phyloP scores from a whole-genome alignment of 2,888 invertebrate genomes.

The Tromatobia lineatoria region DNA sequence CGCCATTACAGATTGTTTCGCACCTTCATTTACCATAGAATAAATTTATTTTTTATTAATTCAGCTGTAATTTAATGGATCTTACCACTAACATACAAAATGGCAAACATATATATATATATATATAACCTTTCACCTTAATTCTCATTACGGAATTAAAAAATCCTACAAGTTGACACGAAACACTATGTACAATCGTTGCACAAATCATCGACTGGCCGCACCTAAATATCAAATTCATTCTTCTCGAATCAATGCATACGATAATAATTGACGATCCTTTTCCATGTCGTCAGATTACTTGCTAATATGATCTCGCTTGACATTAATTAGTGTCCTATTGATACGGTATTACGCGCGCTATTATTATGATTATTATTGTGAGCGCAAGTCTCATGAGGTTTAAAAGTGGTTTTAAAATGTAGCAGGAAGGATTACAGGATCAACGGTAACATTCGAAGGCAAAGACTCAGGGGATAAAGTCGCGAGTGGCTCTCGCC shows the following conservation, averaged over 20 bases:
- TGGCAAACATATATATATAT: too few species aligned
- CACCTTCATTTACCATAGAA: too few species aligned
- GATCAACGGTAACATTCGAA: constrained; percentile 48
- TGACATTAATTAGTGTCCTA: constrained; percentile 44
- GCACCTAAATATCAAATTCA: neutral
- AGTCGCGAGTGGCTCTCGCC: constrained; percentile 57
- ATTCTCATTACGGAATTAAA: neutral
- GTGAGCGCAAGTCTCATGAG: neutral
- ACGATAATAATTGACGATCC: neutral
- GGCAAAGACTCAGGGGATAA: constrained; percentile 41
- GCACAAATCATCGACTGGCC: neutral
- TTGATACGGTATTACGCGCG: constrained; percentile 38
- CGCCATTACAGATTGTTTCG: too few species aligned
- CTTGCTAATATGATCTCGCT: constrained; percentile 31
- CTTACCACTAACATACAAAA: too few species aligned
- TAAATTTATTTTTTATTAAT: too few species aligned
- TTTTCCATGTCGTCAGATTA: constrained; percentile 9
- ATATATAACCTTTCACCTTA: neutral
- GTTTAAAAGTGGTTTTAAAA: constrained; percentile 45
- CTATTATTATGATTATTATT: constrained; percentile 30
- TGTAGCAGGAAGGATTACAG: constrained; percentile 60
- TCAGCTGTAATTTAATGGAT: too few species aligned
- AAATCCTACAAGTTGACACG: neutral
- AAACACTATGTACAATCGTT: neutral
- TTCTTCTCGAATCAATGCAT: neutral